These are phyloP conservation scores for Mythimna albipuncta DNA, from an alignment of 2,888 invertebrate species.

Conservation along the genomic window DNA sequence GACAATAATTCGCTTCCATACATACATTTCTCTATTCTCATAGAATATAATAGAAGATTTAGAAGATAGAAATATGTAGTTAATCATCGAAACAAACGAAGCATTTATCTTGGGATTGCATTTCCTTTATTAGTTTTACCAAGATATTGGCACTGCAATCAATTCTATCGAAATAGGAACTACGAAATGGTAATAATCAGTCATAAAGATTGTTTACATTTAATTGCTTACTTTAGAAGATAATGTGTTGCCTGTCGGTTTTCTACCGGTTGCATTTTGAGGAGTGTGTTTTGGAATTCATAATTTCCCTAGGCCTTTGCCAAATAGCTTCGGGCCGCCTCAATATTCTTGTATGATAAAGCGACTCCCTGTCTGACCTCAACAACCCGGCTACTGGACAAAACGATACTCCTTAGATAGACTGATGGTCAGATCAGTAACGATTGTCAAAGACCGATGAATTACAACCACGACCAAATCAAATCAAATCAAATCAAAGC, in stretches of 20 bases:
- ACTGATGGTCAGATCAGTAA: too few relatives aligned
- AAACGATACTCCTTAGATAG: too few relatives aligned
- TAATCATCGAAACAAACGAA: background rate
- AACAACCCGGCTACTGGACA: background rate
- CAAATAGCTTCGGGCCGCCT: background rate
- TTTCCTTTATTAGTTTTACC: background rate
- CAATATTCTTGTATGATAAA: too few relatives aligned
- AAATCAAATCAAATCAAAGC: too few relatives aligned
- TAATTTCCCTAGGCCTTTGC: background rate
- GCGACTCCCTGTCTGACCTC: background rate
- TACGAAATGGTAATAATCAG: background rate
- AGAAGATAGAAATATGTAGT: background rate
- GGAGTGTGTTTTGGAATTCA: too few relatives aligned
- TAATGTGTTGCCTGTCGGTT: background rate
- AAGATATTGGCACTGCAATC: background rate
- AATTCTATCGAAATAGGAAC: background rate
- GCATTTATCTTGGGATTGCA: background rate
- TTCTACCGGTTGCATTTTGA: too few relatives aligned
- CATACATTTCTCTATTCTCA: background rate
- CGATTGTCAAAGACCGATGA: too few relatives aligned
- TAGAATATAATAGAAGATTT: background rate
- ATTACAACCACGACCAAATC: too few relatives aligned
- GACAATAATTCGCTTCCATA: too few relatives aligned
- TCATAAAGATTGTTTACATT: background rate
- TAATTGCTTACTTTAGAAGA: background rate